Conservation (phyloP, 2,113 vertebrate species). For the Rhagologus leucostigma region DNA sequence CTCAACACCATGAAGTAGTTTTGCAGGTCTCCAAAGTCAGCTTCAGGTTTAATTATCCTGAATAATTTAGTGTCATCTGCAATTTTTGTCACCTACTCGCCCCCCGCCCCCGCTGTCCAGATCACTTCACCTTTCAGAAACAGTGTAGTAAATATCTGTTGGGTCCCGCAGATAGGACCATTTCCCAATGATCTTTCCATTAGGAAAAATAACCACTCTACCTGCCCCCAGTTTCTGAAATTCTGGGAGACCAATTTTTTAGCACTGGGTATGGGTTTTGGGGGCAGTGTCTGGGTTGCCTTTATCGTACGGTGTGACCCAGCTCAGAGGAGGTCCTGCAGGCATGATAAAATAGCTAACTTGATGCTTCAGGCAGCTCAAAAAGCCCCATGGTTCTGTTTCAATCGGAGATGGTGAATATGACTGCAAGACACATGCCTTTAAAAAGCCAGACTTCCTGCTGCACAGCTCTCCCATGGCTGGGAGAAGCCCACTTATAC, state of each 20-base stretch:
- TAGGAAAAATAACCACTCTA: neutral
- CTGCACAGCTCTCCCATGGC: rapidly evolving
- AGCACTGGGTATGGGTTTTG: rapidly evolving
- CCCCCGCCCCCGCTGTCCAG: neutral
- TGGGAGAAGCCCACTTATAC: neutral
- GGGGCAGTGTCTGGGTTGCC: neutral
- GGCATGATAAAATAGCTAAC: neutral
- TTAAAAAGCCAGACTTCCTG: neutral
- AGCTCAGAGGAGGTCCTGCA: neutral
- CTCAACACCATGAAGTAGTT: neutral
- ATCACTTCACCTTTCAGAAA: neutral
- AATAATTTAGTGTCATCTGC: neutral
- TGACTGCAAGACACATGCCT: neutral
- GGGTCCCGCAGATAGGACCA: neutral
- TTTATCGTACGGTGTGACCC: rapidly evolving
- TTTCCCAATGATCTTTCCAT: neutral
- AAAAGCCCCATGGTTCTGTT: neutral
- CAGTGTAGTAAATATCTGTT: neutral
- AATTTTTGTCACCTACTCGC: neutral
- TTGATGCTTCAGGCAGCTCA: neutral
- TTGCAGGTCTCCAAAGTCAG: neutral
- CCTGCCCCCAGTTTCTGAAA: neutral
- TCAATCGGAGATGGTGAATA: rapidly evolving
- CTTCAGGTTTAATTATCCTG: neutral
- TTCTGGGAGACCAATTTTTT: neutral